Percentiles rank a stretch among this genome's conserved stretches.
These are phyloP conservation scores for Esox lucius DNA, from an alignment of 2,797 vertebrate species.

Conservation along the genomic window DNA sequence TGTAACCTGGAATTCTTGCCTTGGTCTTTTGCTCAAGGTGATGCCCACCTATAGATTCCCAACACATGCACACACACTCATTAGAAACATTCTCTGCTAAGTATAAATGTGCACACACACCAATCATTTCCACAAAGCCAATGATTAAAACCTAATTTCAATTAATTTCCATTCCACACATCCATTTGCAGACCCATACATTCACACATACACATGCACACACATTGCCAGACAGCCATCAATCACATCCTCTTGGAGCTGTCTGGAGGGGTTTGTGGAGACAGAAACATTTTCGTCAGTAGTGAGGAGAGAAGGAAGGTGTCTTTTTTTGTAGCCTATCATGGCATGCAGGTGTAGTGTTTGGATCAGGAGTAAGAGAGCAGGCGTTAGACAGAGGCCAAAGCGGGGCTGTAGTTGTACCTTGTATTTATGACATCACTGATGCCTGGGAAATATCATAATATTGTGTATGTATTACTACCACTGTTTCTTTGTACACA, in stretches of 20 bases:
- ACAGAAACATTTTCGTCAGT: not conserved
- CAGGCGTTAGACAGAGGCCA: slow-evolving; percentile 34
- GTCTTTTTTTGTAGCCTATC: not conserved
- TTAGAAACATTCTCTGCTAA: too few relatives aligned
- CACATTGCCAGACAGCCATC: slow-evolving; percentile 2
- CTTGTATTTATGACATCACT: slow-evolving; percentile 64
- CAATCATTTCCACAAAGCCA: not conserved
- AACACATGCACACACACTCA: slow-evolving; percentile 5
- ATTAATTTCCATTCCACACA: not conserved
- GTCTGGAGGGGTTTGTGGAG: not conserved
- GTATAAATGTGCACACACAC: not conserved
- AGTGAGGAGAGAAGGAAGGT: not conserved
- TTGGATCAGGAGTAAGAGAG: not conserved
- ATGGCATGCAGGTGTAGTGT: not conserved
- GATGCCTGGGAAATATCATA: slow-evolving; percentile 72
- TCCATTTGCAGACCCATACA: slow-evolving; percentile 10
- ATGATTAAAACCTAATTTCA: not conserved
- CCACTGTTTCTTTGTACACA: slow-evolving; percentile 23
- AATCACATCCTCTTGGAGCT: not conserved
- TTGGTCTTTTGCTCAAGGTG: not conserved
- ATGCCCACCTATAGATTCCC: not conserved
- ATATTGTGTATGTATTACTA: slow-evolving; percentile 60
- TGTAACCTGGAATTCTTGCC: not conserved
- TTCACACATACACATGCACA: not conserved
- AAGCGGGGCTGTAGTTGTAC: slow-evolving; percentile 19